These are phyloP conservation scores for Oligia latruncula DNA, from an alignment of 2,888 invertebrate species.

Conservation along the genomic window DNA sequence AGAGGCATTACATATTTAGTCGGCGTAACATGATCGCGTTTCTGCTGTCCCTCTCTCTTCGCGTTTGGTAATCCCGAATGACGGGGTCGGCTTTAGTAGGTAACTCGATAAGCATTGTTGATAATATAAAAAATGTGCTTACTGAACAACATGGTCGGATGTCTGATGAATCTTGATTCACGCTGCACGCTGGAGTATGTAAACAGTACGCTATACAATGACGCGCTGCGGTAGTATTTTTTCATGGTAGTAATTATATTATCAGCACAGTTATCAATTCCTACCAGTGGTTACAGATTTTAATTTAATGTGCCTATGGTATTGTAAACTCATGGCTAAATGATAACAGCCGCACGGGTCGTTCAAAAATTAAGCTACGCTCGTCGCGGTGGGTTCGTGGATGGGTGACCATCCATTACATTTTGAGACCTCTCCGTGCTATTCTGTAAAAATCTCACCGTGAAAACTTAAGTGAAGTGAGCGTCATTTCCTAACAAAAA, in stretches of 20 bases:
- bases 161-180: slow-evolving; percentile 18
- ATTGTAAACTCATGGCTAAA: not conserved
- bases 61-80: slow-evolving; percentile 42
- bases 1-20: slow-evolving; percentile 50
- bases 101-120: slow-evolving; percentile 31
- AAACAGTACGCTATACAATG: not conserved
- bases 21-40: slow-evolving; percentile 50
- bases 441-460: no score
- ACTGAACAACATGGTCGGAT: slow-evolving; percentile 9
- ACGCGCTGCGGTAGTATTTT: not conserved
- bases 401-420: not conserved
- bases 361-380: not conserved
- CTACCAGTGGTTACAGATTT: not conserved
- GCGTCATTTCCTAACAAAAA: no score
- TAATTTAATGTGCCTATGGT: not conserved
- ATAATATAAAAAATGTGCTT: slow-evolving; percentile 45
- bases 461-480: no score
- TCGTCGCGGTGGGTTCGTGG: not conserved
- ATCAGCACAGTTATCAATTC: not conserved
- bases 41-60: slow-evolving; percentile 34
- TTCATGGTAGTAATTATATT: not conserved
- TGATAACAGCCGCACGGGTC: not conserved
- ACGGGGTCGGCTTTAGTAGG: slow-evolving; percentile 38
- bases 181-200: slow-evolving; percentile 6
- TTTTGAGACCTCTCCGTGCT: no score